phyloP scores from a whole-genome alignment of 30 jellyfish, hydroid and myxozoan genomes.

The Aurelia aurita complex sp. Pacific region DNA sequence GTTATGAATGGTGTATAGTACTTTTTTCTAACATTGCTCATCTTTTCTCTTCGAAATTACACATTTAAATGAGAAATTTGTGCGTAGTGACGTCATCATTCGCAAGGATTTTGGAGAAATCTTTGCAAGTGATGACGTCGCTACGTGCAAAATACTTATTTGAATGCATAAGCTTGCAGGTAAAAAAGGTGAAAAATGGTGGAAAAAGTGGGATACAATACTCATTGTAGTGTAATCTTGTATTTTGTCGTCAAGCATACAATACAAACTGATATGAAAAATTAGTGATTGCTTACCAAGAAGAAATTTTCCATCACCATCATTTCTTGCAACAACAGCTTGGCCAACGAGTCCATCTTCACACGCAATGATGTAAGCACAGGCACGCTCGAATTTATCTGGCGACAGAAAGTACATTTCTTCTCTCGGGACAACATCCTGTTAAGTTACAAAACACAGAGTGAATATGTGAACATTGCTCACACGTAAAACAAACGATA shows the following conservation, averaged over 20 bases:
- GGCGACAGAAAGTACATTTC: slow-evolving; percentile 80
- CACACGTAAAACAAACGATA: no score
- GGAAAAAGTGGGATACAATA: no score
- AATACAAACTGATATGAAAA: not conserved
- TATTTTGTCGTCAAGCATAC: no score
- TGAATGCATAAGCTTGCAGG: not conserved
- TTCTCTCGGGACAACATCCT: slow-evolving; percentile 82
- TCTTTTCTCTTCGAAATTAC: no score
- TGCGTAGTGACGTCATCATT: no score
- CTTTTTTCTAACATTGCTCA: no score
- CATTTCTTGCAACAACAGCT: slow-evolving; percentile 89
- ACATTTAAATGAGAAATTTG: no score
- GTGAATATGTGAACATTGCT: not conserved
- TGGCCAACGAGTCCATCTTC: slow-evolving; percentile 95
- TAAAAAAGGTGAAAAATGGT: not conserved
- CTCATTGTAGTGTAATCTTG: no score
- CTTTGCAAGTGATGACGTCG: no score
- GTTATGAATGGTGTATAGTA: no score
- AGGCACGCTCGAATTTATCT: slow-evolving; percentile 67
- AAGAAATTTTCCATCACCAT: slow-evolving; percentile 80
- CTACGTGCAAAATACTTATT: not conserved
- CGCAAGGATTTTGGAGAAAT: no score
- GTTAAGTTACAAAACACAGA: not conserved
- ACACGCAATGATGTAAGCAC: slow-evolving; percentile 71
- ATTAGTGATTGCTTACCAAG: slow-evolving; percentile 43